Evolutionary conservation across 2,888 invertebrate species (phyloP).

Genomic region (Tenthredo livida): DNA sequence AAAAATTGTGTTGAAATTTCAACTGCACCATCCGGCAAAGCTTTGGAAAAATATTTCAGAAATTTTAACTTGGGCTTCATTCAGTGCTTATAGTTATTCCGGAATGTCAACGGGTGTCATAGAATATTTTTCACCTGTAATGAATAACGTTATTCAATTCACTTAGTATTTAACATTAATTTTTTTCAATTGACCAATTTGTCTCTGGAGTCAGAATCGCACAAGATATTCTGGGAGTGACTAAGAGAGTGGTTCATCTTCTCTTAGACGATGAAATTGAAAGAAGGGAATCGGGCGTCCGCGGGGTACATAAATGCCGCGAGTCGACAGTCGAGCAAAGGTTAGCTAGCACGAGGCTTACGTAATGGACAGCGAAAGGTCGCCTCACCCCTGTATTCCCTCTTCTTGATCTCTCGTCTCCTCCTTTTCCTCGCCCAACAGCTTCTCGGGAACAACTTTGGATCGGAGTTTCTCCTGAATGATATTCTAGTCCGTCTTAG

Average conservation of each 20-base stretch:
- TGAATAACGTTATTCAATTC: not conserved
- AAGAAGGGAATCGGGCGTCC: conserved; percentile 40
- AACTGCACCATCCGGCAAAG: not conserved
- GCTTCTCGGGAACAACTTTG: not conserved
- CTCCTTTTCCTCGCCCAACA: not conserved
- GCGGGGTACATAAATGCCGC: conserved; percentile 47
- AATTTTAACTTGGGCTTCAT: not conserved
- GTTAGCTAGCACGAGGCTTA: conserved; percentile 36
- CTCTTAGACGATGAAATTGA: conserved; percentile 15
- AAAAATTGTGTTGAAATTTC: not conserved
- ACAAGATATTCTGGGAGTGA: not conserved
- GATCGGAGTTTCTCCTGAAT: not conserved
- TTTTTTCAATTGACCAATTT: not conserved
- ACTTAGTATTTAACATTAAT: not conserved
- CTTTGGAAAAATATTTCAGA: not conserved
- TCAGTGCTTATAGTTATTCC: not conserved
- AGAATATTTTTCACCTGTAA: not conserved
- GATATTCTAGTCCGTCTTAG: not conserved
- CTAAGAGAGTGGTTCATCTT: conserved; percentile 32
- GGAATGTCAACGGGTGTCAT: not conserved
- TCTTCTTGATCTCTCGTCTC: not conserved
- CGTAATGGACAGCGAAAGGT: conserved; percentile 44
- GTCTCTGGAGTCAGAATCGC: not conserved
- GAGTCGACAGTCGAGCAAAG: conserved; percentile 45
- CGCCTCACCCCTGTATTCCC: conserved; percentile 28